Conservation (phyloP, 2,888 invertebrate species). For the Papilio protenor region DNA sequence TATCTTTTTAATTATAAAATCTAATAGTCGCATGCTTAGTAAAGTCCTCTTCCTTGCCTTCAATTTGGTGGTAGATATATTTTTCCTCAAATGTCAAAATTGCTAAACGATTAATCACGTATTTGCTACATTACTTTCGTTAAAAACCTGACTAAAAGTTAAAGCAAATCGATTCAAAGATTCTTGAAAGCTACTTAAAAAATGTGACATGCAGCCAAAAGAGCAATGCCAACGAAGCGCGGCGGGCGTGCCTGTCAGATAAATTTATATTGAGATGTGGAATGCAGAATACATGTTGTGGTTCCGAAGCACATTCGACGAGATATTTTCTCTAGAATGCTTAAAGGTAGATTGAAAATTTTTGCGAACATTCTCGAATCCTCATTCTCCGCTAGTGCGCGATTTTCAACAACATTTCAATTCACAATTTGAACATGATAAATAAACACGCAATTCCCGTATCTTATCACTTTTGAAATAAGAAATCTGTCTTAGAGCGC, state of each 20-base stretch:
- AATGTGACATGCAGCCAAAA: slow-evolving; percentile 35
- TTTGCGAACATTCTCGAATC: slow-evolving; percentile 25
- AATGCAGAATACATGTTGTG: slow-evolving; percentile 38
- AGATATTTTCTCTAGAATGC: slow-evolving; percentile 36
- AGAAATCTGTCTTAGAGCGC: too few species aligned
- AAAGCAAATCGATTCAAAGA: slow-evolving; percentile 14
- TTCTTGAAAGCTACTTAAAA: slow-evolving; percentile 17
- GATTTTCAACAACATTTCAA: slow-evolving; percentile 7
- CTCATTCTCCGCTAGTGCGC: not conserved
- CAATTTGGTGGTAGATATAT: too few species aligned
- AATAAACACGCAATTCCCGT: not conserved
- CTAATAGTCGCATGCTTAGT: not conserved
- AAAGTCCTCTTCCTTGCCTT: not conserved
- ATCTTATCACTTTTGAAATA: not conserved
- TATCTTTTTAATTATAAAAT: not conserved
- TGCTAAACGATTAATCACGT: not conserved
- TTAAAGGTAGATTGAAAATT: slow-evolving; percentile 40
- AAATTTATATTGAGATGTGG: slow-evolving; percentile 42
- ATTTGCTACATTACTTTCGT: not conserved
- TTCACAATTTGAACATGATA: not conserved
- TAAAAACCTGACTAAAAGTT: not conserved
- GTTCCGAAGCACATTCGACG: slow-evolving; percentile 34
- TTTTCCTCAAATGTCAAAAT: not conserved
- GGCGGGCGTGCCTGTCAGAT: slow-evolving; percentile 37
- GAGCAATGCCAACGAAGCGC: slow-evolving; percentile 32